A percentile compares a stretch with the other conserved stretches of the same genome.
phyloP scores from a whole-genome alignment of 2,888 invertebrate species.

The Drosophila buzzatii region DNA sequence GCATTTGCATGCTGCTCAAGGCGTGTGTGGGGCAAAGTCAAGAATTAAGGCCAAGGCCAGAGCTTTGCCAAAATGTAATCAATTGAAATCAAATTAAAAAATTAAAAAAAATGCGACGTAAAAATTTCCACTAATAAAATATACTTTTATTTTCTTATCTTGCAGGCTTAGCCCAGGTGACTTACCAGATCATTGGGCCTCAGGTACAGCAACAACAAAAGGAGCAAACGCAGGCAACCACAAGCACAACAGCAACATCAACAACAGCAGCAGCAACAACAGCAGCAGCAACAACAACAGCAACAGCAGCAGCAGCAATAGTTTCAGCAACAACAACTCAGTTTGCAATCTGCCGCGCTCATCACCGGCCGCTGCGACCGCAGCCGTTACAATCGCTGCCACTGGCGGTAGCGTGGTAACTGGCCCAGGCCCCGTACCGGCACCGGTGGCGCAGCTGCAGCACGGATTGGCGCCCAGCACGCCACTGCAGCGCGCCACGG shows the following conservation, averaged over 20 bases:
- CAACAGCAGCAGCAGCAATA: constrained; percentile 26
- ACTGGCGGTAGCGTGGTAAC: constrained; percentile 66
- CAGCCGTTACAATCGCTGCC: constrained; percentile 83
- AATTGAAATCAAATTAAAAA: neutral
- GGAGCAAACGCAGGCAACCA: constrained; percentile 48
- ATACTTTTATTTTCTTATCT: constrained; percentile 65
- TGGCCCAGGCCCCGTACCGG: constrained; percentile 41
- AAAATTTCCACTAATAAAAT: constrained; percentile 25
- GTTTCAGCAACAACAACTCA: constrained; percentile 37
- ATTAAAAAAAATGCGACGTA: neutral
- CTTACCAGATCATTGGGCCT: constrained; percentile 87
- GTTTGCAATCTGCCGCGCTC: constrained; percentile 86
- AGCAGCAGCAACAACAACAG: constrained; percentile 30
- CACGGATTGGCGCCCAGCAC: constrained; percentile 77
- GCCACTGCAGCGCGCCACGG: constrained; percentile 71
- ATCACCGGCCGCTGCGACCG: constrained; percentile 84
- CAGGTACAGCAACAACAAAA: constrained; percentile 73
- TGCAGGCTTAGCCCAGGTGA: constrained; percentile 96
- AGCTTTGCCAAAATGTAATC: constrained; percentile 3
- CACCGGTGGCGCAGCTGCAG: constrained; percentile 56
- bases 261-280: constrained; percentile 1
- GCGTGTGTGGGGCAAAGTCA: constrained; percentile 7
- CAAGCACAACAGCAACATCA: constrained; percentile 23
- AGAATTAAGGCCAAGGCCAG: constrained; percentile 5
- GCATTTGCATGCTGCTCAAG: constrained; percentile 21